Percentiles rank a stretch among this genome's conserved stretches.
Evolutionary conservation across 1,140 invertebrate genomes (phyloP).

Genomic region (Eubasilissa regina): DNA sequence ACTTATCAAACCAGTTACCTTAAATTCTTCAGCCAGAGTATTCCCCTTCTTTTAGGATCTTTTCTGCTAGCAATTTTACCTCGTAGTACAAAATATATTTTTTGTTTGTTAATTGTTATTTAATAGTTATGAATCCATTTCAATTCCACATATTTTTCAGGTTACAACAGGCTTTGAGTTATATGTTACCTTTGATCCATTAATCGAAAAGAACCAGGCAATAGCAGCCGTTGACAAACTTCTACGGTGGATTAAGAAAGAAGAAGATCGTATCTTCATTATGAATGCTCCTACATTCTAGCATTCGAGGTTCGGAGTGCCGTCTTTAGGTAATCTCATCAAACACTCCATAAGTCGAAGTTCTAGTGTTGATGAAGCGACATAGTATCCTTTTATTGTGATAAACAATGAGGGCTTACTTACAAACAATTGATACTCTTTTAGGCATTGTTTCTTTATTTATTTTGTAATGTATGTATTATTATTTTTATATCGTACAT

Average conservation of each 20-base stretch:
- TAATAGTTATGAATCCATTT: too few species aligned
- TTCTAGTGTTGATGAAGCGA: conserved; percentile 47
- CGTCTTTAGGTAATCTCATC: conserved; percentile 56
- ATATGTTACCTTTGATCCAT: conserved; percentile 92
- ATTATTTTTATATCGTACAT: too few species aligned
- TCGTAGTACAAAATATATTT: too few species aligned
- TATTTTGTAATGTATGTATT: too few species aligned
- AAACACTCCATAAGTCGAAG: conserved; percentile 54
- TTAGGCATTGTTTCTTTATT: too few species aligned
- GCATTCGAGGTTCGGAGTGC: conserved; percentile 63
- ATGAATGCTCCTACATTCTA: conserved; percentile 91
- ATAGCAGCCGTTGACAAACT: conserved; percentile 92
- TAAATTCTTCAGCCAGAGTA: too few species aligned
- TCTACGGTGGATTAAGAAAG: conserved; percentile 94
- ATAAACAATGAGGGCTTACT: conserved; percentile 17
- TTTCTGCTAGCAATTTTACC: too few species aligned
- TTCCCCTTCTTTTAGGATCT: too few species aligned
- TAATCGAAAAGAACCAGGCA: conserved; percentile 84
- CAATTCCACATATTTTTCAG: conserved; percentile 69
- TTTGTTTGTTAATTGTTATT: too few species aligned
- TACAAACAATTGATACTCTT: too few species aligned
- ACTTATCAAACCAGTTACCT: too few species aligned
- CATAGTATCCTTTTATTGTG: conserved; percentile 30
- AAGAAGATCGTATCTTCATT: conserved; percentile 94
- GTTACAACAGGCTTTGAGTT: conserved; percentile 92